phyloP scores from a whole-genome alignment of 1,140 invertebrate genomes.

The Thereuonema tuberculata region DNA sequence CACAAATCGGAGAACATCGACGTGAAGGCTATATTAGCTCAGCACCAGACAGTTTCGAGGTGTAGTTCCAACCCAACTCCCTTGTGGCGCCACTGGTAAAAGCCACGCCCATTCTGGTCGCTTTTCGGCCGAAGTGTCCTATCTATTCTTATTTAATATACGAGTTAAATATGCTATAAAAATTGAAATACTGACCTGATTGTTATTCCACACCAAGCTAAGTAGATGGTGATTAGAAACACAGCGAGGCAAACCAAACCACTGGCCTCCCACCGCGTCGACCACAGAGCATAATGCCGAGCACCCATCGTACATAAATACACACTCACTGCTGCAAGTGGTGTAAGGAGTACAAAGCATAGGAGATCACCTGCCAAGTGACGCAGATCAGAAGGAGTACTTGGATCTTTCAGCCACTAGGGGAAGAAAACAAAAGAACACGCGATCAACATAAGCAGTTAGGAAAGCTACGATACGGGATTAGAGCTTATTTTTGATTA shows the following conservation, averaged over 20 bases:
- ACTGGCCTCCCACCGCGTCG: constrained; percentile 34
- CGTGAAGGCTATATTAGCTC: no score
- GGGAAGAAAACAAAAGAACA: constrained; percentile 7
- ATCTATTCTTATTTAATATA: no score
- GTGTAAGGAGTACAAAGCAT: constrained; percentile 39
- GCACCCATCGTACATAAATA: constrained; percentile 40
- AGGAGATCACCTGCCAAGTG: constrained; percentile 35
- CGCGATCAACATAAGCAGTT: no score
- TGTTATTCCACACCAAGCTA: constrained; percentile 20
- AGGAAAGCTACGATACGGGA: no score
- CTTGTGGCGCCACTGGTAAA: no score
- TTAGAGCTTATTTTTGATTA: no score
- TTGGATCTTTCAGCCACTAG: constrained; percentile 33
- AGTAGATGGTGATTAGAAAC: constrained; percentile 23
- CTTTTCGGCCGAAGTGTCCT: no score
- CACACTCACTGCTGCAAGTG: constrained; percentile 35
- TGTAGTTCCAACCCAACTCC: no score
- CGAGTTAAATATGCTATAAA: no score
- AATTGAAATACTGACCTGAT: constrained; percentile 21
- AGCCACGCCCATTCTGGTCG: no score
- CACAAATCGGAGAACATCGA: no score
- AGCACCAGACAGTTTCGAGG: no score
- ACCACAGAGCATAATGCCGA: constrained; percentile 12
- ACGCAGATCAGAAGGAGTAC: constrained; percentile 27
- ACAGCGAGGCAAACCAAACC: constrained; percentile 29